These are phyloP conservation scores for Mylabris sibirica DNA, from an alignment of 2,888 invertebrate genomes.

Conservation along the genomic window DNA sequence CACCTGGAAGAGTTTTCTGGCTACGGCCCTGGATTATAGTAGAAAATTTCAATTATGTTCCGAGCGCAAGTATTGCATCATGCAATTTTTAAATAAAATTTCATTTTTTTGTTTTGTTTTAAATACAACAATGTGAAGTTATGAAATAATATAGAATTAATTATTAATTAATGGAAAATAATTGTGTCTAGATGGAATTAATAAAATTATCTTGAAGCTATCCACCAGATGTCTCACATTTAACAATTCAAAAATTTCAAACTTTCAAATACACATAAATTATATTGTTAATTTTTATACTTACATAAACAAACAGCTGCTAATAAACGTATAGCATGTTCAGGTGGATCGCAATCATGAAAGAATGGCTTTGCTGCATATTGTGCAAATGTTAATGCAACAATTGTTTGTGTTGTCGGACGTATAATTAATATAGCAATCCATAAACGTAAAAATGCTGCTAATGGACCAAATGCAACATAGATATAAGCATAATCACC, in stretches of 20 bases:
- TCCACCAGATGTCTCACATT: neutral
- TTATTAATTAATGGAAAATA: no score
- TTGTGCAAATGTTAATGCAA: slow-evolving; percentile 90
- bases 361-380: slow-evolving; percentile 90
- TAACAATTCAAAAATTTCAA: neutral
- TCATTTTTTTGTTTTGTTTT: neutral
- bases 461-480: slow-evolving; percentile 87
- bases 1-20: no score
- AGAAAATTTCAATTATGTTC: neutral
- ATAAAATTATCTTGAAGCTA: neutral
- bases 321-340: slow-evolving; percentile 77
- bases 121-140: no score
- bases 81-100: neutral
- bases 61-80: neutral
- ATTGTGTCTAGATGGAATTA: no score
- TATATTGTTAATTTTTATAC: no score
- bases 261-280: neutral
- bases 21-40: no score
- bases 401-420: slow-evolving; percentile 85
- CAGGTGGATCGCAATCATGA: slow-evolving; percentile 77
- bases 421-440: slow-evolving; percentile 81
- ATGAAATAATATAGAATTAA: no score
- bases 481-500: slow-evolving; percentile 92
- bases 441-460: slow-evolving; percentile 87
- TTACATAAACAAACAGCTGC: slow-evolving; percentile 86